Conservation (phyloP, 2,113 vertebrate species). For the Sigmodon hispidus region DNA sequence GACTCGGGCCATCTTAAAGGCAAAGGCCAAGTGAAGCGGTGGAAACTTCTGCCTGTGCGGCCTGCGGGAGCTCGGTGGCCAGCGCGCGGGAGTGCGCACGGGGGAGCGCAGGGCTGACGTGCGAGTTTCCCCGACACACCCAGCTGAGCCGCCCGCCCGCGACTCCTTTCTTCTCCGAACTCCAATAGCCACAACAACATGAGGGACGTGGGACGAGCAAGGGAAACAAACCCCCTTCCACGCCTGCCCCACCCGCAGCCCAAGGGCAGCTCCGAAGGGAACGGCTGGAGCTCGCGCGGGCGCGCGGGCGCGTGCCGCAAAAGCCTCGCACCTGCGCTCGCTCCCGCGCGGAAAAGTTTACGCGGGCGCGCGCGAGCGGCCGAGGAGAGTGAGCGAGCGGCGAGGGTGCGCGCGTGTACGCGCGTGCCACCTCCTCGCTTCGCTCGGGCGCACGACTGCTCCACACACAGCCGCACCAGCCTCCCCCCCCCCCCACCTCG, state of each 20-base stretch:
- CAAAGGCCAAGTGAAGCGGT: background rate
- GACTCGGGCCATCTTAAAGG: background rate
- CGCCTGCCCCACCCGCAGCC: background rate
- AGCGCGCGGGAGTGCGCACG: background rate
- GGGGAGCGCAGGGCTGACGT: constrained; percentile 68
- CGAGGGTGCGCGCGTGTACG: constrained; percentile 23
- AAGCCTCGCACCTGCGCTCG: constrained; percentile 52
- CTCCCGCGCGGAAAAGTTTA: constrained; percentile 68
- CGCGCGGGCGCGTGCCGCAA: background rate
- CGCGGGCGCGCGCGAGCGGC: constrained; percentile 22
- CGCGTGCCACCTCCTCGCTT: background rate
- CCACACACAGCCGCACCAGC: background rate
- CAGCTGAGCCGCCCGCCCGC: constrained; percentile 72
- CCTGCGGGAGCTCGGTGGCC: background rate
- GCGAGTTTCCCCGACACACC: constrained; percentile 80
- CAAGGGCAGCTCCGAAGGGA: background rate
- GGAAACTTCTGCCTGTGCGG: background rate
- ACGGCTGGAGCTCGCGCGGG: background rate
- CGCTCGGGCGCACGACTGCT: background rate
- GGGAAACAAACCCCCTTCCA: background rate
- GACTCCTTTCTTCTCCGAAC: constrained; percentile 77
- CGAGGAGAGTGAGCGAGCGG: background rate
- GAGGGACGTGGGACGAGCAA: constrained; percentile 69
- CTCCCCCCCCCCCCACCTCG: constrained; percentile 72
- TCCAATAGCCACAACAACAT: constrained; percentile 61